Conservation (phyloP, 2,888 invertebrate genomes). For the Drosophila vallismaia region DNA sequence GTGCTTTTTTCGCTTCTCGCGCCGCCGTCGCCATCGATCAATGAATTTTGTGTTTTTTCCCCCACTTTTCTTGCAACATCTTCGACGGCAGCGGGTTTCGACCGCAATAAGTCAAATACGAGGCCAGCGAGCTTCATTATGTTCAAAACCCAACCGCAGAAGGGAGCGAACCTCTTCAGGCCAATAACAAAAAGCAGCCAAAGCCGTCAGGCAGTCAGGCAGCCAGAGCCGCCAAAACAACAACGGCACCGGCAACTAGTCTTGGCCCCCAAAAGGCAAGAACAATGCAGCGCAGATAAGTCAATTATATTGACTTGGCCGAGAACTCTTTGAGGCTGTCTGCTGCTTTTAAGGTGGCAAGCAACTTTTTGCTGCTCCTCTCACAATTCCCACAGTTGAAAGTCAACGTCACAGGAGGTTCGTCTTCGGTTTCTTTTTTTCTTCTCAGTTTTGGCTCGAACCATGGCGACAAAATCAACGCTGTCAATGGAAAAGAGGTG, state of each 20-base stretch:
- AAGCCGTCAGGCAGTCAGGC: neutral
- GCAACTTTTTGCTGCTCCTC: slow-evolving; percentile 40
- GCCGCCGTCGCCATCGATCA: slow-evolving; percentile 54
- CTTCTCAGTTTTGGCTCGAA: slow-evolving; percentile 33
- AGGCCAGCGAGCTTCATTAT: slow-evolving; percentile 76
- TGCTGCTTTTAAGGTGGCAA: slow-evolving; percentile 61
- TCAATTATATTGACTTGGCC: slow-evolving; percentile 77
- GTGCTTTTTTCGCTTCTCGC: slow-evolving; percentile 60
- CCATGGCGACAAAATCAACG: slow-evolving; percentile 72
- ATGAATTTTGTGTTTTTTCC: slow-evolving; percentile 47
- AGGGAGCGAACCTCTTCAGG: slow-evolving; percentile 39
- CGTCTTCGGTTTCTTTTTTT: slow-evolving; percentile 27
- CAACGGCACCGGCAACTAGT: slow-evolving; percentile 15
- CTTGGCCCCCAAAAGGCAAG: slow-evolving; percentile 36
- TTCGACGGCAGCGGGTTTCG: slow-evolving; percentile 51
- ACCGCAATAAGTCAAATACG: slow-evolving; percentile 77
- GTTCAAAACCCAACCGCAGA: slow-evolving; percentile 56
- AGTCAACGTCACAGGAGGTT: slow-evolving; percentile 42
- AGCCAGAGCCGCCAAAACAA: slow-evolving; percentile 11
- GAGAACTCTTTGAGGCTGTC: slow-evolving; percentile 45
- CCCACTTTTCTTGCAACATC: slow-evolving; percentile 14
- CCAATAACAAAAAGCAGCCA: slow-evolving; percentile 19
- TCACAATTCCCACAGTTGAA: slow-evolving; percentile 67
- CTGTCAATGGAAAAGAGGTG: slow-evolving; percentile 63
- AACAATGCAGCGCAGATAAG: slow-evolving; percentile 63